Base-by-base conservation (phyloP, 1,140 invertebrate species). In the Zaprionus lachaisei region DNA sequence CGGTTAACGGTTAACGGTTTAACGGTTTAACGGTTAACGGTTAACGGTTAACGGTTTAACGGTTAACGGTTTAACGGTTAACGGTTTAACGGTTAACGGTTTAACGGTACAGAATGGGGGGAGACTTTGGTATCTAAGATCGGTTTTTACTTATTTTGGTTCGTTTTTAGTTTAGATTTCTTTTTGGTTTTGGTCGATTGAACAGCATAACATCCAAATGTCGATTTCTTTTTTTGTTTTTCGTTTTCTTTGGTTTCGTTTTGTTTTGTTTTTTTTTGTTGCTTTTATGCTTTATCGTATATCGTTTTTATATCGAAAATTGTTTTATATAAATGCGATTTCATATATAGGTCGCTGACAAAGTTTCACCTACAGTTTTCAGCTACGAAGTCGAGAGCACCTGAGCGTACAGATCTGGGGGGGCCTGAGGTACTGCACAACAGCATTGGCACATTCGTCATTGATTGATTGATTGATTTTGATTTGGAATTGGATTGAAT, bases 191-290 rank as follows among this genome's bases (percentile, higher is more conserved):
- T 58, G 31, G 69, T 81, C 71, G 79, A 77, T 92, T 89, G 90
- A 92, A 92, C 91, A 92, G 79, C 91, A 92, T 92, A 92, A 92
- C 91, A 92, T 92, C 91, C 87, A 92, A 91, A 91, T 91, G 91
- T 91, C 91, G 91, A 91, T 92, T 92, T 81, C 76, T 84, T 77
- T 72, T 70, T 79, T 65, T 83, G 72, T 75, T 85, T 81, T 77
- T 31, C 28, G 6, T 31, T 31, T 31, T 7, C 7, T 31, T 31
- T 31, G 73, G 69, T 72, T 83, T 73, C 77, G 61, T 69, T 83
- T 81, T 71, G 67, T 57, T 84, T 51, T 73, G 79, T 55, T 58
- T 73, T 78, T 78, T 65, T 72, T 60, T 71, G 12, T 64, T 77
- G 31, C 37, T 44, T 44, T 56, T 26, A 41, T 60, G 34, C 17